phyloP scores from a whole-genome alignment of 2,113 vertebrate genomes.

The Lamprologus speciosus region DNA sequence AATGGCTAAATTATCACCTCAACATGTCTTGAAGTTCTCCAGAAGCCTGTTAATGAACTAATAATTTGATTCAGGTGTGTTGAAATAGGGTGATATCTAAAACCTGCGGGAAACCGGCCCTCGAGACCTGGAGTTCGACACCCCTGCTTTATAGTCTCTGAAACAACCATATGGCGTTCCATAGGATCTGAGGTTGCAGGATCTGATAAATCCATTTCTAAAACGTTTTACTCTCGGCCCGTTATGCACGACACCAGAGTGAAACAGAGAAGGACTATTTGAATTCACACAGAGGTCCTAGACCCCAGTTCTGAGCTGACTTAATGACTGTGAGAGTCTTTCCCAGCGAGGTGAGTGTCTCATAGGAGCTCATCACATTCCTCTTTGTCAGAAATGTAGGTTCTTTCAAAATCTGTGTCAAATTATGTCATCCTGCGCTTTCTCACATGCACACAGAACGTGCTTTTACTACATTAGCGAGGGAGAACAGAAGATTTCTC shows the following conservation, averaged over 20 bases:
- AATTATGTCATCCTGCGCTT: background rate
- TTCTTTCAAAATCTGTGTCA: constrained; percentile 9
- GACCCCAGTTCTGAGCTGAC: constrained; percentile 46
- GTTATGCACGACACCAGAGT: background rate
- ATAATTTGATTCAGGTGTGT: too few relatives aligned
- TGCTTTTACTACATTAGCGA: background rate
- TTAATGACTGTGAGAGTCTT: constrained; percentile 52
- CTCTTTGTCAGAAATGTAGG: constrained; percentile 8
- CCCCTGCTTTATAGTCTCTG: background rate
- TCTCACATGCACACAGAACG: background rate
- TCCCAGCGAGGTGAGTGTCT: constrained; percentile 28
- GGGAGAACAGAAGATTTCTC: background rate
- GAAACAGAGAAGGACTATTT: background rate
- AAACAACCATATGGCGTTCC: rapidly evolving
- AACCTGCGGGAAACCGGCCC: too few relatives aligned
- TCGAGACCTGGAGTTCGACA: too few relatives aligned
- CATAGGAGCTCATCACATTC: constrained; percentile 7
- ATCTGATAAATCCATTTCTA: constrained; percentile 16
- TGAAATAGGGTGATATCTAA: too few relatives aligned
- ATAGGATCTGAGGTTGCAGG: background rate
- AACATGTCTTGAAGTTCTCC: too few relatives aligned
- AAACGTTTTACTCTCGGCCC: background rate
- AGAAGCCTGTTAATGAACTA: too few relatives aligned
- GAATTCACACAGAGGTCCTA: constrained; percentile 27
- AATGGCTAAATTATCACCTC: too few relatives aligned